Conservation (phyloP, 2,797 vertebrate species). For the Scleropages formosus region DNA sequence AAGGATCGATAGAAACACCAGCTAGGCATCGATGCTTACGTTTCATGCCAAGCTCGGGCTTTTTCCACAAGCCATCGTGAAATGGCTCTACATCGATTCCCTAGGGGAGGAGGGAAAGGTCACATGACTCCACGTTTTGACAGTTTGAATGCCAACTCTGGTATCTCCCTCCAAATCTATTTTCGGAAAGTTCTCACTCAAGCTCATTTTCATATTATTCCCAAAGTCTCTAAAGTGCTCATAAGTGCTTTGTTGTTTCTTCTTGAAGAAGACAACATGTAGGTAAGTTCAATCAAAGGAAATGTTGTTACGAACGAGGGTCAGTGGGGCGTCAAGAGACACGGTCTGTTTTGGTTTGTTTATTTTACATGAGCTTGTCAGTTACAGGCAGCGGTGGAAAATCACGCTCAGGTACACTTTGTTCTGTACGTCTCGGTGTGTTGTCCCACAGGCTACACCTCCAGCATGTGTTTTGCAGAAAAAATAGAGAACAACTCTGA, state of each 20-base stretch:
- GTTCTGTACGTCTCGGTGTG: background rate
- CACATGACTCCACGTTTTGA: background rate
- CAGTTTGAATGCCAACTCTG: background rate
- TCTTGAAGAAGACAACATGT: background rate
- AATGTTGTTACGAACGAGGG: background rate
- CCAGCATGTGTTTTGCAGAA: background rate
- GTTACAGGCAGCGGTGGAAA: background rate
- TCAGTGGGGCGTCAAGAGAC: background rate
- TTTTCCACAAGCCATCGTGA: background rate
- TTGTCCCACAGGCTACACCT: background rate
- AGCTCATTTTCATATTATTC: background rate
- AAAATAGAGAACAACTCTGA: background rate
- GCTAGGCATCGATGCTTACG: background rate
- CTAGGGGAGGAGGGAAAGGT: background rate
- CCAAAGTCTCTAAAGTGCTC: background rate
- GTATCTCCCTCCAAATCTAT: background rate
- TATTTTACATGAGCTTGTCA: no score
- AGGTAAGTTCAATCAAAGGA: background rate
- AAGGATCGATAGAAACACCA: background rate
- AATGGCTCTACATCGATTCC: background rate
- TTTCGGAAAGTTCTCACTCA: background rate
- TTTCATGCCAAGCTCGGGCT: background rate
- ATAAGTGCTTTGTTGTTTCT: background rate
- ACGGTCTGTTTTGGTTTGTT: background rate
- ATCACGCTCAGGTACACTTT: background rate